Evolutionary conservation across 2,888 invertebrate genomes (phyloP).

Genomic region (Reticulitermes lucifugus): DNA sequence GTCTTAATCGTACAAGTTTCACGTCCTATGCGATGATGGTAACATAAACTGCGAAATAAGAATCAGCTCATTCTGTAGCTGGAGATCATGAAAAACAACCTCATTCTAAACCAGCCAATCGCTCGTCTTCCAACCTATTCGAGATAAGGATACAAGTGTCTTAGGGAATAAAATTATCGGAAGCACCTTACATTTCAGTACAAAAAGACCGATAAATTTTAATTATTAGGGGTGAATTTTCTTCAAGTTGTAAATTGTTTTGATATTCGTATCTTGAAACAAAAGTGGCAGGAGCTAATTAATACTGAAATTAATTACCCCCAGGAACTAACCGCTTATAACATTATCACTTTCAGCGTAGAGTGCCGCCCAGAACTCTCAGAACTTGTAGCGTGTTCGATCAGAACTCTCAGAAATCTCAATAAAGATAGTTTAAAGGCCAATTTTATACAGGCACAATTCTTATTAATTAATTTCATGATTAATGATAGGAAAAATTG

Average conservation of each 20-base stretch:
- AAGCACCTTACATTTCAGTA: no score
- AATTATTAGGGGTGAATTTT: not conserved
- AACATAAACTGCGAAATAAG: no score
- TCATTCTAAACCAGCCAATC: no score
- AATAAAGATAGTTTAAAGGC: not conserved
- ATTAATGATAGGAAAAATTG: constrained; percentile 19
- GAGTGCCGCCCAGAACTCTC: not conserved
- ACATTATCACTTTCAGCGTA: not conserved
- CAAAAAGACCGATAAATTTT: no score
- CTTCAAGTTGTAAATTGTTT: not conserved
- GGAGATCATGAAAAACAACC: no score
- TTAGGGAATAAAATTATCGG: no score
- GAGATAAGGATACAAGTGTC: no score
- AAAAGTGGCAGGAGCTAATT: not conserved
- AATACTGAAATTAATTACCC: constrained; percentile 7
- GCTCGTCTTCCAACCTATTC: no score
- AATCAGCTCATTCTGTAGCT: no score
- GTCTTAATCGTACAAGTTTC: no score
- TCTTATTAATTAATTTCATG: constrained; percentile 12
- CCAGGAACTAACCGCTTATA: not conserved
- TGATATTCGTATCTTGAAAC: not conserved
- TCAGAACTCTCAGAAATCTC: no score
- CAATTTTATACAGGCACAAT: not conserved
- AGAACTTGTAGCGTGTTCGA: not conserved
- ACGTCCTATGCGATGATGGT: no score